Evolutionary conservation across 2,888 invertebrate genomes (phyloP).

Genomic region (Mimas tiliae): DNA sequence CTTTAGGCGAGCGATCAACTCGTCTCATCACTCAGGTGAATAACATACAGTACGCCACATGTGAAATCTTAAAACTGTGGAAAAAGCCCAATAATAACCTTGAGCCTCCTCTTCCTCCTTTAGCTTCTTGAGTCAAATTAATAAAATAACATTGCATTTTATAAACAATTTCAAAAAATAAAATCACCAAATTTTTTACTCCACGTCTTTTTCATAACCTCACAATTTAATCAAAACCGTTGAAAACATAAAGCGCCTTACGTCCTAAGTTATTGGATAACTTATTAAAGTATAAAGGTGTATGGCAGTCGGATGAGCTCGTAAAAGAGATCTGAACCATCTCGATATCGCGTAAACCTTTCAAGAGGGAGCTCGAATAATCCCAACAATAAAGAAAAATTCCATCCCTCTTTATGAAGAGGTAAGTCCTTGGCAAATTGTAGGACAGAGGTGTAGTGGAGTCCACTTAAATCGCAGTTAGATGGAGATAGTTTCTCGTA

Average conservation of each 20-base stretch:
- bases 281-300: constrained; percentile 75
- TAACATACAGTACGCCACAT: too few species aligned
- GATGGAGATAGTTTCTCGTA: not conserved
- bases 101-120: too few species aligned
- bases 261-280: constrained; percentile 56
- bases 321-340: constrained; percentile 78
- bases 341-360: constrained; percentile 80
- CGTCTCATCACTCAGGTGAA: too few species aligned
- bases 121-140: too few species aligned
- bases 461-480: constrained; percentile 37
- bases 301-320: constrained; percentile 76
- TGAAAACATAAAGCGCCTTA: constrained; percentile 16
- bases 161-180: not conserved
- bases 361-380: constrained; percentile 78
- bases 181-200: not conserved
- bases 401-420: constrained; percentile 84
- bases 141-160: not conserved
- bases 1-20: too few species aligned
- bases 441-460: constrained; percentile 52
- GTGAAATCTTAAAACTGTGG: too few species aligned
- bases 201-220: not conserved
- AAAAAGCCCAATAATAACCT: too few species aligned
- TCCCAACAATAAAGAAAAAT: constrained; percentile 84
- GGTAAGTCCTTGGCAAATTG: constrained; percentile 84
- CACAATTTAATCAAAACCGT: constrained; percentile 27